Evolutionary conservation across 64 coral and sea anemone genomes (phyloP), one percentile per base, ranked within the genome.

Genomic region (Platygyra sinensis): DNA sequence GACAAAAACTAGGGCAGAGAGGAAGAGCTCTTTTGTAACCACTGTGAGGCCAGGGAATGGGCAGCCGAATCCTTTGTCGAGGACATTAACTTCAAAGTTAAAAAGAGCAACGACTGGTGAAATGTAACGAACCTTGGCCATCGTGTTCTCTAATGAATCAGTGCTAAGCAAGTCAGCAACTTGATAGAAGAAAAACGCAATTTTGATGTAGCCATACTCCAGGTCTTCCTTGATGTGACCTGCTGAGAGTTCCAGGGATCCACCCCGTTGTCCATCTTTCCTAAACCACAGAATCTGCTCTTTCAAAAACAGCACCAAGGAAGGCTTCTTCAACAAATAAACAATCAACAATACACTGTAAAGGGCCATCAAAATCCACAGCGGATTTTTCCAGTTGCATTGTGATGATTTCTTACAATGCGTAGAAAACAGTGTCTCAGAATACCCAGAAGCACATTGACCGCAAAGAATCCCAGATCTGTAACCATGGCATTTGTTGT

Each of bases 111-210:
- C 72, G 11, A 94, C 46, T 19, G 67, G 36, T 10, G 67, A 20
- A 49, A 94, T 73, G 18, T 73, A 72, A 2, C 19, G 52, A 74
- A 72, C 51, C 12, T 78, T 30, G 4, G 46, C 6, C 32, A 94
- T 32, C 10, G 76, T 89, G 30, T 84, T 33, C 18, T 69, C 51
- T 49, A 64, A 79, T 1, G 87, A 62, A 25, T 75, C 22, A 24
- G 89, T 17, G 78, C 75, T 83, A 17, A 94, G 79, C 24, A 86
- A 63, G 24, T 84, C 79, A 20, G 78, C 87, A 24, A 94, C 81
- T 86, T 94, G 92, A 33, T 94, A 94, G 73, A 94, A 94, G 38
- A 90, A 94, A 63, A 94, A 94, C 4, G 84, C 69, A 64, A 94
- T 78, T 78, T 86, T 94, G 6, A 77, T 14, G 15, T 90, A 94